These are phyloP conservation scores for Euschistus heros DNA, from an alignment of 1,140 invertebrate species.

Conservation along the genomic window DNA sequence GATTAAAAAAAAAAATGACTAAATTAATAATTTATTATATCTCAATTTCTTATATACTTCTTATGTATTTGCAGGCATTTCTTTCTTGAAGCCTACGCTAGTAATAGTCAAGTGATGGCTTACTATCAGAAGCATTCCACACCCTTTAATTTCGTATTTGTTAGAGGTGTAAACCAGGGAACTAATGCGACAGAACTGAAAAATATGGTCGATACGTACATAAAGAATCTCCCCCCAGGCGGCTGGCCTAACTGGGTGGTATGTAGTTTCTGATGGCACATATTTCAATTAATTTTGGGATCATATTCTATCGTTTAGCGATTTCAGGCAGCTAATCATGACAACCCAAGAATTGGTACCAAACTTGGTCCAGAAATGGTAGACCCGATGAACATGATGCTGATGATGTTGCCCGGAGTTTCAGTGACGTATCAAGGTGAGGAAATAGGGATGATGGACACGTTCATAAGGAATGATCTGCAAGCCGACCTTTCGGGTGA, in stretches of 20 bases:
- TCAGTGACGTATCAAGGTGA: slow-evolving; percentile 67
- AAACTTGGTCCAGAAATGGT: slow-evolving; percentile 46
- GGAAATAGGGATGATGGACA: slow-evolving; percentile 54
- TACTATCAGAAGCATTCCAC: neutral
- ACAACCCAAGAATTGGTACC: slow-evolving; percentile 44
- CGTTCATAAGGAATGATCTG: slow-evolving; percentile 34
- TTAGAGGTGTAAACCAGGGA: neutral
- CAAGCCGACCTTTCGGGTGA: slow-evolving; percentile 36
- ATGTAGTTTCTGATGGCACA: neutral
- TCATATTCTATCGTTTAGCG: neutral
- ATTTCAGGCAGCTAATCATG: slow-evolving; percentile 45
- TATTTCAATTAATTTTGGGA: neutral
- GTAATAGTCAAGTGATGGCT: neutral
- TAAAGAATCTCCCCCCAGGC: neutral
- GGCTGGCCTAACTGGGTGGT: neutral
- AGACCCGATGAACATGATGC: slow-evolving; percentile 55
- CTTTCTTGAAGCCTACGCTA: neutral
- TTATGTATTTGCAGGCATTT: too few species aligned
- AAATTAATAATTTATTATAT: too few species aligned
- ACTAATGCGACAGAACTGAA: neutral
- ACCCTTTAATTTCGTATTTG: neutral
- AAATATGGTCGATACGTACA: neutral
- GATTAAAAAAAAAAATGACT: too few species aligned
- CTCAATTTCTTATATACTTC: too few species aligned
- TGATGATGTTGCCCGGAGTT: slow-evolving; percentile 56